A percentile compares a stretch with the other conserved stretches of the same genome.
phyloP scores from a whole-genome alignment of 2,113 vertebrate species.

The Microtus oregoni region DNA sequence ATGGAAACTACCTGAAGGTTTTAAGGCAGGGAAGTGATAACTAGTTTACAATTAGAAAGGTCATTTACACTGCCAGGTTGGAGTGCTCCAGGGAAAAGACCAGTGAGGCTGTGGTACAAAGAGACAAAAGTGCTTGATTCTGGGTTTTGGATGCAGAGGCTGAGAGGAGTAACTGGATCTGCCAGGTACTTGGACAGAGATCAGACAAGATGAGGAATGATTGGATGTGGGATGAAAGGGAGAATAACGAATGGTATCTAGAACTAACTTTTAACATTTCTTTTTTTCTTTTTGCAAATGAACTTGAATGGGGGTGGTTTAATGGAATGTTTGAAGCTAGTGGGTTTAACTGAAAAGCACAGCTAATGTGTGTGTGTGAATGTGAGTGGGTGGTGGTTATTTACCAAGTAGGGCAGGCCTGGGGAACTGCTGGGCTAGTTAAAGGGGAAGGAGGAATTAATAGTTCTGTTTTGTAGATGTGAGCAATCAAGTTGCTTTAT shows the following conservation, averaged over 20 bases:
- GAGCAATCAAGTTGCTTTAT: background rate
- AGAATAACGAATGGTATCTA: background rate
- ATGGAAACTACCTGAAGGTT: background rate
- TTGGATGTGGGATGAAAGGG: background rate
- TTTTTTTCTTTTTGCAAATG: background rate
- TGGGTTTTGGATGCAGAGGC: background rate
- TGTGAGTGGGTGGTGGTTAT: background rate
- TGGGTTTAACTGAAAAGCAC: slow-evolving; percentile 27
- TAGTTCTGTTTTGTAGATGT: background rate
- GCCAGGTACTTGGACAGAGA: slow-evolving; percentile 32
- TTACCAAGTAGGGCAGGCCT: background rate
- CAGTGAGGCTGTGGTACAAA: background rate
- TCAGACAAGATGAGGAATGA: slow-evolving; percentile 9
- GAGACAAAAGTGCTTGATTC: background rate
- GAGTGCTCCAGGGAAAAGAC: background rate
- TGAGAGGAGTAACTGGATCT: slow-evolving; percentile 10
- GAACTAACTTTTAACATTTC: background rate
- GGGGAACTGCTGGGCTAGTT: background rate
- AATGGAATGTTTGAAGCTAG: background rate
- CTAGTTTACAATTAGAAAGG: background rate
- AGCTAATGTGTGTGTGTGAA: background rate
- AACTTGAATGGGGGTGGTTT: background rate
- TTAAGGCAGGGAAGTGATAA: background rate
- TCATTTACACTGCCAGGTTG: background rate
- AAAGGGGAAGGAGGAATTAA: background rate